A percentile compares a stretch with the other conserved stretches of the same genome.
phyloP scores from a whole-genome alignment of 92 coral and sea anemone species.

The Pocillopora meandrina region DNA sequence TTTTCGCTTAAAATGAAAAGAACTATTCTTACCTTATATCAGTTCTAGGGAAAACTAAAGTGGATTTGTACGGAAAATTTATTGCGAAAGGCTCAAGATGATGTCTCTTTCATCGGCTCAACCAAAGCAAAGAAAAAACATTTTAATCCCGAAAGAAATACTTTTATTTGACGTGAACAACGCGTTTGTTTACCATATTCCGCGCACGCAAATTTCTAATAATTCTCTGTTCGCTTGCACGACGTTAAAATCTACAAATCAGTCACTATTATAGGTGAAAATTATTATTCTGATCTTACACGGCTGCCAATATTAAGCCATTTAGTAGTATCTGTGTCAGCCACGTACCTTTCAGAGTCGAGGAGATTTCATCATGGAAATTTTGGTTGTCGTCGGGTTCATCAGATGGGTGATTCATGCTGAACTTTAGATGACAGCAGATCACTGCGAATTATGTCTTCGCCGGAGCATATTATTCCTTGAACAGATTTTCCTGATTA shows the following conservation, averaged over 20 bases:
- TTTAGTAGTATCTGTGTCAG: background rate
- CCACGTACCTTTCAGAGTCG: slow-evolving; percentile 55
- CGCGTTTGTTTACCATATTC: slow-evolving; percentile 28
- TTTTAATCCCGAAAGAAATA: slow-evolving; percentile 25
- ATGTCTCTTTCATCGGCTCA: slow-evolving; percentile 11
- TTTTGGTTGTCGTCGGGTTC: slow-evolving; percentile 20
- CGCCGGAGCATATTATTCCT: slow-evolving; percentile 2
- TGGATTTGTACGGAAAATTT: background rate
- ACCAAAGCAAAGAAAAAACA: slow-evolving; percentile 14
- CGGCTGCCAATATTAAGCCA: slow-evolving; percentile 15
- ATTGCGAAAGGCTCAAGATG: background rate
- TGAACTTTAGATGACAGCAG: background rate
- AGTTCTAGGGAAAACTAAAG: background rate
- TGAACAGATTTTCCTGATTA: background rate
- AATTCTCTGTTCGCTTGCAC: background rate
- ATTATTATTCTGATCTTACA: background rate
- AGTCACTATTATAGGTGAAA: background rate
- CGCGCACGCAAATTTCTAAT: slow-evolving; percentile 2
- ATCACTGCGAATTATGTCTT: background rate
- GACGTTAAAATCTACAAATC: background rate
- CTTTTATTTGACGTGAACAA: slow-evolving; percentile 21
- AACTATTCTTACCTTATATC: background rate
- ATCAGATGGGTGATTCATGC: slow-evolving; percentile 10
- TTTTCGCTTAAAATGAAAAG: too few species aligned
- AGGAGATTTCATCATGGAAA: slow-evolving; percentile 56